phyloP scores from a whole-genome alignment of 2,797 vertebrate species.

The Coracias cyanogaster region DNA sequence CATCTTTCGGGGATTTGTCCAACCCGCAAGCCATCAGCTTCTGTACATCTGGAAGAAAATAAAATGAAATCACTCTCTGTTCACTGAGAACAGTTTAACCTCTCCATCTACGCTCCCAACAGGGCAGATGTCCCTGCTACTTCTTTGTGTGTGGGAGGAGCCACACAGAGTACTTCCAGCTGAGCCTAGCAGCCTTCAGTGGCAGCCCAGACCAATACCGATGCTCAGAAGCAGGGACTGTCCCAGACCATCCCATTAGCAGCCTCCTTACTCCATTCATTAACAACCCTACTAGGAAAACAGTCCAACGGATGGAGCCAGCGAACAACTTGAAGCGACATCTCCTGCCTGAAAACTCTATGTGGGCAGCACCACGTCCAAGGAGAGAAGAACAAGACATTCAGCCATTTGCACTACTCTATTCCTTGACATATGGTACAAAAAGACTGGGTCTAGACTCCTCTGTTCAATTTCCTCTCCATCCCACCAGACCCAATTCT shows the following conservation, averaged over 20 bases:
- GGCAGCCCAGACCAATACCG: neutral
- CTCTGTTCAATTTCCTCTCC: neutral
- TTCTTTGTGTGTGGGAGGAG: neutral
- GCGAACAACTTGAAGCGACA: neutral
- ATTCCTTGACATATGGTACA: neutral
- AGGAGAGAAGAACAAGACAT: neutral
- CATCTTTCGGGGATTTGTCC: constrained; percentile 74
- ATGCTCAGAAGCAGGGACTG: neutral
- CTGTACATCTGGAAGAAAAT: constrained; percentile 84
- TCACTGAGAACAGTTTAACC: neutral
- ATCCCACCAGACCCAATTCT: neutral
- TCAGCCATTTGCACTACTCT: neutral
- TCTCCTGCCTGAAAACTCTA: neutral
- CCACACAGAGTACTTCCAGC: neutral
- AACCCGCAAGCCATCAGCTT: constrained; percentile 83
- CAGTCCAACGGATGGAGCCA: neutral
- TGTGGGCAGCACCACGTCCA: neutral
- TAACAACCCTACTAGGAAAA: neutral
- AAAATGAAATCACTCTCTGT: neutral
- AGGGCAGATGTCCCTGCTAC: neutral
- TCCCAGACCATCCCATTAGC: neutral
- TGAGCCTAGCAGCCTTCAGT: neutral
- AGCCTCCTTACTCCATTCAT: neutral
- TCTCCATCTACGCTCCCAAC: neutral
- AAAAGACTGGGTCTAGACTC: neutral